phyloP scores from a whole-genome alignment of 2,797 vertebrate species.

The Acipenser ruthenus region DNA sequence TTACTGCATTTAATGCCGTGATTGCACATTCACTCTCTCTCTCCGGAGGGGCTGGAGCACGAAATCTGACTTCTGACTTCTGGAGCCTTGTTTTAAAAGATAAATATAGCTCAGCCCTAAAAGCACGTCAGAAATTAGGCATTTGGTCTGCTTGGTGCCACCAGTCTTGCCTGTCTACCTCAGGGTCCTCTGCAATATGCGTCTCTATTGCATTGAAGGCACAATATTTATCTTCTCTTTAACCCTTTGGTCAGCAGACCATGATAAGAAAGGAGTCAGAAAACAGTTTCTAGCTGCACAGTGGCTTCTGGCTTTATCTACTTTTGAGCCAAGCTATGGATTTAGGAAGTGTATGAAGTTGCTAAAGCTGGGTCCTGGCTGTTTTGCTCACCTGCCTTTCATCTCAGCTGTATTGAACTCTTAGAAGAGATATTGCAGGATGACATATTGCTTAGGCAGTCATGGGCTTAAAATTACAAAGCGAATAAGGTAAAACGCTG shows the following conservation, averaged over 20 bases:
- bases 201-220: neutral
- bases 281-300: neutral
- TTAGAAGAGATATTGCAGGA: too few species aligned
- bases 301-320: neutral
- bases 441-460: too few species aligned
- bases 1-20: constrained; percentile 4
- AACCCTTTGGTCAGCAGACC: neutral
- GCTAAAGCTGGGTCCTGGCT: too few species aligned
- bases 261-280: neutral
- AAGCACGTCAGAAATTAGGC: neutral
- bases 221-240: constrained; percentile 1
- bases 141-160: neutral
- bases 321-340: neutral
- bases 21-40: constrained; percentile 1
- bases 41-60: constrained; percentile 14
- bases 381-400: too few species aligned
- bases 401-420: too few species aligned
- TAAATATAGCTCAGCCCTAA: neutral
- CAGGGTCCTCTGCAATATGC: neutral
- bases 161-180: neutral
- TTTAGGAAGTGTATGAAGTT: too few species aligned
- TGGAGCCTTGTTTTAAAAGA: neutral
- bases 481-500: too few species aligned
- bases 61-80: constrained; percentile 12
- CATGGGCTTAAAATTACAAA: too few species aligned